Conservation (phyloP, 2,113 vertebrate genomes). For the Dinomys branickii region DNA sequence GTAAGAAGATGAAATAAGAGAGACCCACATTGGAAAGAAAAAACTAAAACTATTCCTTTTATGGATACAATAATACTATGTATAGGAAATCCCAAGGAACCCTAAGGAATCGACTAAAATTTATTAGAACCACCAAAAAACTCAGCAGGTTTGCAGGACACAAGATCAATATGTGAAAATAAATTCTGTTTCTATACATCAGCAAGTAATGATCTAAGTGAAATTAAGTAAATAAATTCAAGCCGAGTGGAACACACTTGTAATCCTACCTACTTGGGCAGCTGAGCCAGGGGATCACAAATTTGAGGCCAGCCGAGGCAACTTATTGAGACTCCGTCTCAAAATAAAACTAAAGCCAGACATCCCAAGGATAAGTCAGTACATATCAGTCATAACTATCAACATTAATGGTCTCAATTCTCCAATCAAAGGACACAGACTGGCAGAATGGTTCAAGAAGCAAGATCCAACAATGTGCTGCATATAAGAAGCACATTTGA, state of each 20-base stretch:
- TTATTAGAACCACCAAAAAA: not conserved
- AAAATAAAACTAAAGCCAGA: not conserved
- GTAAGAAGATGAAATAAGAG: not conserved
- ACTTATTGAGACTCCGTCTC: not conserved
- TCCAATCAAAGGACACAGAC: too few relatives aligned
- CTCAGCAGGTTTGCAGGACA: not conserved
- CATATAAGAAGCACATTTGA: too few relatives aligned
- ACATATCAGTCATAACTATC: too few relatives aligned
- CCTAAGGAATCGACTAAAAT: not conserved
- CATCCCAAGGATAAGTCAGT: too few relatives aligned
- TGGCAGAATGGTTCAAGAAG: too few relatives aligned
- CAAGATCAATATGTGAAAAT: not conserved
- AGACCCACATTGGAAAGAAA: not conserved
- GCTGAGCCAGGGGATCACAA: not conserved
- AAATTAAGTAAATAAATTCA: not conserved
- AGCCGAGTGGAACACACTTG: not conserved
- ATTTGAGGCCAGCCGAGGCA: not conserved
- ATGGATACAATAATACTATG: not conserved
- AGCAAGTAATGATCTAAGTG: not conserved
- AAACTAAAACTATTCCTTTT: not conserved
- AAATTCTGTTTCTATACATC: not conserved
- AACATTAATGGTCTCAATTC: too few relatives aligned
- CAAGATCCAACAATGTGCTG: too few relatives aligned
- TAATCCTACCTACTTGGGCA: not conserved
- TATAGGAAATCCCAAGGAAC: not conserved